These are phyloP conservation scores for Anabacerthia variegaticeps DNA, from an alignment of 2,797 vertebrate species.

Conservation along the genomic window DNA sequence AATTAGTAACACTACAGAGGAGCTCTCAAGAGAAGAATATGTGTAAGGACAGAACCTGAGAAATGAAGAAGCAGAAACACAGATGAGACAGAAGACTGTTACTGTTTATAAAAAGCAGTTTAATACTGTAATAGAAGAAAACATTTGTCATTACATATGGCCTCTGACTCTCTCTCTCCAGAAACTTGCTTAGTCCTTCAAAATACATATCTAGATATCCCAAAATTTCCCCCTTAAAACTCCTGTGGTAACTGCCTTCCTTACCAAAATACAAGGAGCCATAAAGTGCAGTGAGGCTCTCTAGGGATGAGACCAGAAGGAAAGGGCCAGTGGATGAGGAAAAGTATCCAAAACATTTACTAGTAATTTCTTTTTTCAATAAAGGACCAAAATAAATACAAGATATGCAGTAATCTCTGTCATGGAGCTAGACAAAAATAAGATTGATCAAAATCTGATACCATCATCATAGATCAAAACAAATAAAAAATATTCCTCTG, in stretches of 20 bases:
- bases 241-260: not conserved
- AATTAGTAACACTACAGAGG: not conserved
- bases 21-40: not conserved
- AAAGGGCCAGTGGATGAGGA: not conserved
- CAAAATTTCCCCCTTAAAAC: not conserved
- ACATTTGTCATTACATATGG: not conserved
- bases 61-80: not conserved
- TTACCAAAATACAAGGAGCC: not conserved
- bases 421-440: not conserved
- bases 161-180: not conserved
- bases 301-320: not conserved
- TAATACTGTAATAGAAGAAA: not conserved
- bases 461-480: not conserved
- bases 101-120: not conserved
- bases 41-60: not conserved
- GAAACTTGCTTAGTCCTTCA: not conserved
- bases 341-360: not conserved
- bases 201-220: not conserved
- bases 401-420: not conserved
- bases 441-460: not conserved
- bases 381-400: not conserved
- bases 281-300: not conserved
- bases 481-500: not conserved
- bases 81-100: not conserved
- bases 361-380: not conserved